Evolutionary conservation across 2,113 vertebrate genomes (phyloP).

Genomic region (Paratilapia polleni): DNA sequence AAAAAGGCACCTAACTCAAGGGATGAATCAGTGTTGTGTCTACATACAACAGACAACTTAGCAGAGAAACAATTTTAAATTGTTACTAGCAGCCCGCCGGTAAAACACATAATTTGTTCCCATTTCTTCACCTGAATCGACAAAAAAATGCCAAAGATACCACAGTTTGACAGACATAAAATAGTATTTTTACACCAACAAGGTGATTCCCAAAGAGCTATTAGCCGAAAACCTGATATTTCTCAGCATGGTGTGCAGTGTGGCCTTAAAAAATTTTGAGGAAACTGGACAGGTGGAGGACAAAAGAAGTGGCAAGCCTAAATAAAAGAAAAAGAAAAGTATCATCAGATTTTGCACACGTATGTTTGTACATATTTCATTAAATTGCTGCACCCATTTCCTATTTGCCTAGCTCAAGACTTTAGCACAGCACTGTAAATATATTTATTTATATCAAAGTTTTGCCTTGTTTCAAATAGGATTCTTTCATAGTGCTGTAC

Average conservation of each 20-base stretch:
- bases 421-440: not conserved
- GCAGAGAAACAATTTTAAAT: accelerated
- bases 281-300: not conserved
- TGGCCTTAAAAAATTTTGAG: not conserved
- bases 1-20: too few species aligned
- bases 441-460: not conserved
- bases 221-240: not conserved
- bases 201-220: not conserved
- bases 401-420: not conserved
- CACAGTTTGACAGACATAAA: not conserved
- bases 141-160: not conserved
- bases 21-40: not conserved
- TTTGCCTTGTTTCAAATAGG: too few species aligned
- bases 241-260: not conserved
- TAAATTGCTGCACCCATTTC: accelerated
- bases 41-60: too few species aligned
- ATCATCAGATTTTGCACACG: too few species aligned
- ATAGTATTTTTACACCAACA: not conserved
- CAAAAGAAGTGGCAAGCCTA: accelerated
- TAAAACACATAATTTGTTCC: too few species aligned
- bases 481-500: too few species aligned
- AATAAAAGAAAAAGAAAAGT: too few species aligned
- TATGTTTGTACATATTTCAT: not conserved
- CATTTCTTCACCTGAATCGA: too few species aligned
- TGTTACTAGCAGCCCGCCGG: not conserved